These are phyloP conservation scores for Habroteleia sp. DNA, from an alignment of 2,888 invertebrate species.

Conservation along the genomic window DNA sequence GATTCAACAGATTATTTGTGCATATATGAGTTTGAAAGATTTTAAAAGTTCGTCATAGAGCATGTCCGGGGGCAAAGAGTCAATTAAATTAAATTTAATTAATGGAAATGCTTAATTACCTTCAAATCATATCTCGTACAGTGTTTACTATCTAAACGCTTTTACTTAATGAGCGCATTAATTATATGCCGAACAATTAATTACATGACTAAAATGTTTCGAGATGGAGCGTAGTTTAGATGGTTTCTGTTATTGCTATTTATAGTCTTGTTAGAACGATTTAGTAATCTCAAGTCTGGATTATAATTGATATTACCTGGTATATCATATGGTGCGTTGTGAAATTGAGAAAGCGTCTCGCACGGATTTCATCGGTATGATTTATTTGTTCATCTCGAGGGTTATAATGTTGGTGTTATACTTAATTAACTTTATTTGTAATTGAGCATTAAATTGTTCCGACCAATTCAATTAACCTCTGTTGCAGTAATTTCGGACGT, in stretches of 20 bases:
- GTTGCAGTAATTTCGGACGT: conserved; percentile 20
- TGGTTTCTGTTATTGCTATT: conserved; percentile 33
- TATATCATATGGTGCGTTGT: conserved; percentile 31
- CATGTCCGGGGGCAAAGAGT: conserved; percentile 8
- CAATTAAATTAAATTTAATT: conserved; percentile 27
- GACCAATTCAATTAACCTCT: conserved; percentile 40
- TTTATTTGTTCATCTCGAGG: conserved; percentile 41
- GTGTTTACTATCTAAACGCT: conserved; percentile 23
- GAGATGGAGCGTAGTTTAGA: conserved; percentile 23
- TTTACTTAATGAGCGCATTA: conserved; percentile 44
- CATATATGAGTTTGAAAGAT: too few species aligned
- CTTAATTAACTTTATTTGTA: conserved; percentile 35
- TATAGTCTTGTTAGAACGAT: conserved; percentile 49
- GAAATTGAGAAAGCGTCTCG: conserved; percentile 53
- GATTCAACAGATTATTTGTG: too few species aligned
- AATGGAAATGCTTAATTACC: conserved; percentile 24
- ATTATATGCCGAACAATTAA: conserved; percentile 44
- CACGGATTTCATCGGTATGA: conserved; percentile 33
- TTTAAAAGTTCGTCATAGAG: conserved; percentile 10
- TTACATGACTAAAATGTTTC: conserved; percentile 29
- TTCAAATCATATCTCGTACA: conserved; percentile 23
- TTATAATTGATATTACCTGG: conserved; percentile 49
- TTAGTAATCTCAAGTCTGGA: conserved; percentile 41
- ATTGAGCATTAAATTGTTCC: conserved; percentile 37
- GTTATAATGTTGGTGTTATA: conserved; percentile 27